Conservation (phyloP, 2,888 invertebrate species). For the Belgica antarctica region DNA sequence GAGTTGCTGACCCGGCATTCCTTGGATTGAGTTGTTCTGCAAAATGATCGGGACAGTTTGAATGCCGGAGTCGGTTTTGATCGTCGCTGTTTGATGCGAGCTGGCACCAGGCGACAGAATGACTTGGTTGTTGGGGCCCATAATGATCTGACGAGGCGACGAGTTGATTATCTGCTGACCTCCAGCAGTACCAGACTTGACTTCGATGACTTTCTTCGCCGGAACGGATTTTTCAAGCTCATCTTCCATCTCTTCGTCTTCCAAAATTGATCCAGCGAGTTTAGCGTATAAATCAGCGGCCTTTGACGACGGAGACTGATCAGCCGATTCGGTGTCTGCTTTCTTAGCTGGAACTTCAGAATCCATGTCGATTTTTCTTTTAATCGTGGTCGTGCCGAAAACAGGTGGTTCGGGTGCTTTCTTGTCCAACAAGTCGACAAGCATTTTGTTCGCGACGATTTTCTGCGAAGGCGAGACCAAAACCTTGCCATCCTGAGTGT, state of each 20-base stretch:
- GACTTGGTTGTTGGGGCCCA: slow-evolving; percentile 50
- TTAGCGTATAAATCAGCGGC: slow-evolving; percentile 84
- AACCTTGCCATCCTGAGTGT: slow-evolving; percentile 60
- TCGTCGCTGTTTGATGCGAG: slow-evolving; percentile 50
- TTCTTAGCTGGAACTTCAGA: slow-evolving; percentile 48
- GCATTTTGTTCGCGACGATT: slow-evolving; percentile 65
- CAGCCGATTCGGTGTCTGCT: neutral
- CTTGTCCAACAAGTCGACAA: slow-evolving; percentile 79
- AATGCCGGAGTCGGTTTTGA: slow-evolving; percentile 53
- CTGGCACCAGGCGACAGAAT: slow-evolving; percentile 46
- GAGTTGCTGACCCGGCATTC: slow-evolving; percentile 46
- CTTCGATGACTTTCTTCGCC: slow-evolving; percentile 40
- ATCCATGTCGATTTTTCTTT: slow-evolving; percentile 47
- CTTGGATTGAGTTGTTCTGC: slow-evolving; percentile 43
- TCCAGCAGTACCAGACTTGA: slow-evolving; percentile 43
- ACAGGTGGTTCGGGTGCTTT: slow-evolving; percentile 60
- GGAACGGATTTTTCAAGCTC: slow-evolving; percentile 49
- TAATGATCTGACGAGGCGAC: slow-evolving; percentile 51
- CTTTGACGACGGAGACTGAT: slow-evolving; percentile 63
- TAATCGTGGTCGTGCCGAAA: slow-evolving; percentile 49
- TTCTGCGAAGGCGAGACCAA: slow-evolving; percentile 51
- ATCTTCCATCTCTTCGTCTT: slow-evolving; percentile 67
- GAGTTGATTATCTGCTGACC: slow-evolving; percentile 43
- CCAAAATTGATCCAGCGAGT: slow-evolving; percentile 77
- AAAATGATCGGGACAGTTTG: slow-evolving; percentile 54